Base-by-base conservation (phyloP, 1,140 invertebrate genomes). In the Zaprionus taronus region DNA sequence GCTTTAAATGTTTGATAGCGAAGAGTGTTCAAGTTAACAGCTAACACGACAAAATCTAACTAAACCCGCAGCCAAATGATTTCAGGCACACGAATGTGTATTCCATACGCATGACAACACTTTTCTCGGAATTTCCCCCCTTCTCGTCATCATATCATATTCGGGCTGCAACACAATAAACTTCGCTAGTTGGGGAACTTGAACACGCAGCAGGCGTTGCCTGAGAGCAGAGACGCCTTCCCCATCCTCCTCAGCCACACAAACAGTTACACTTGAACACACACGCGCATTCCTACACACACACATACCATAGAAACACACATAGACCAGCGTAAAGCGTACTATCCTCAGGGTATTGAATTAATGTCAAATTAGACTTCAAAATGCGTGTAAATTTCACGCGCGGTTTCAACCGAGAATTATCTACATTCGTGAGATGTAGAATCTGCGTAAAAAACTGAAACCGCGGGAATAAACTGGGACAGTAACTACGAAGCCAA, bases 371-470 rank as follows among this genome's bases (percentile, higher is more conserved):
- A 83, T 87, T 87, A 83, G 85, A 78, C 83, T 83, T 83, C 83
- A 87, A 87, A 87, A 87, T 87, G 83, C 80, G 83, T 86, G 83
- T 81, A 83, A 86, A 87, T 87, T 86, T 86, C 74, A 86, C 80
- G 67, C 80, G 73, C 83, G 67, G 70, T 77, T 82, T 75, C 77
- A 77, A 83, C 80, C 82, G 83, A 75, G 72, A 86, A 87, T 83
- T 77, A 69, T 64, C 85, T 51, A 49, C 72, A 55, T 9, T 47
- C 28, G 65, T 24, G 20, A 20, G 14, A 17, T 56, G 31, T 26
- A 4, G 22, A 57, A 67, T 47, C 55, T 61, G 31, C 7, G 5
- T 24, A 9, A 41, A 36, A 15, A 47, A 51, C 56, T 38, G 38
- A 61, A 77, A 49, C 58, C 68, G 28, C 44, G 31, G 72, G 51